phyloP scores from a whole-genome alignment of 37 sponge, comb jelly and placozoan species.

The Dysidea cf. avara region DNA sequence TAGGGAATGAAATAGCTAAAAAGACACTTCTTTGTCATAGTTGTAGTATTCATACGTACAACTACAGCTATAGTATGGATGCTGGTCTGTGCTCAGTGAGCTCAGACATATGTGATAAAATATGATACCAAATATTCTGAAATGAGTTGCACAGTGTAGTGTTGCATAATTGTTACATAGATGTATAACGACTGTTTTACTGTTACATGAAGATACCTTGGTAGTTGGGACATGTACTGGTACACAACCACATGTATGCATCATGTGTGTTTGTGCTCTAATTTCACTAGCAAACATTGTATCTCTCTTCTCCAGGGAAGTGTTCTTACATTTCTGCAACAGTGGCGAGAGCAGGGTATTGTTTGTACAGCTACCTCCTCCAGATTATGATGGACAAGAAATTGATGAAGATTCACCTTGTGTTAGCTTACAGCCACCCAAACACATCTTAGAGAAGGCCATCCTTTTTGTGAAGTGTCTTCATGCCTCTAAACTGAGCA shows the following conservation, averaged over 20 bases:
- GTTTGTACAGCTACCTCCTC: conserved; percentile 37
- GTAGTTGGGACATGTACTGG: too few relatives aligned
- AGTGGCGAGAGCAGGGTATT: conserved; percentile 70
- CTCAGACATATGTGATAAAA: too few relatives aligned
- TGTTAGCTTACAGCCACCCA: conserved; percentile 48
- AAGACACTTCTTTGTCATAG: too few relatives aligned
- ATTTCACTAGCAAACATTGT: neutral
- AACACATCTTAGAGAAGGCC: conserved; percentile 41
- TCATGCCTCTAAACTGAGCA: conserved; percentile 78
- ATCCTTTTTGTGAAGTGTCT: conserved; percentile 82
- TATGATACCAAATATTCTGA: too few relatives aligned
- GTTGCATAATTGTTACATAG: too few relatives aligned
- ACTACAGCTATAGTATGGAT: too few relatives aligned
- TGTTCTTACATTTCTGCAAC: conserved; percentile 79
- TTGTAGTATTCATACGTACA: too few relatives aligned
- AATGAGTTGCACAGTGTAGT: too few relatives aligned
- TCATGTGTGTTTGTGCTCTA: neutral
- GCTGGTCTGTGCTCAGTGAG: too few relatives aligned
- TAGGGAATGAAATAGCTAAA: too few relatives aligned
- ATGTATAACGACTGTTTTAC: too few relatives aligned
- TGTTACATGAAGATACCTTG: too few relatives aligned
- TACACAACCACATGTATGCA: neutral
- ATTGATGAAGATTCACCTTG: conserved; percentile 17
- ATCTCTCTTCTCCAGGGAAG: conserved; percentile 41
- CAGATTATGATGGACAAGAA: neutral